Conservation (phyloP, 2,113 vertebrate genomes). For the Hyla sarda region DNA sequence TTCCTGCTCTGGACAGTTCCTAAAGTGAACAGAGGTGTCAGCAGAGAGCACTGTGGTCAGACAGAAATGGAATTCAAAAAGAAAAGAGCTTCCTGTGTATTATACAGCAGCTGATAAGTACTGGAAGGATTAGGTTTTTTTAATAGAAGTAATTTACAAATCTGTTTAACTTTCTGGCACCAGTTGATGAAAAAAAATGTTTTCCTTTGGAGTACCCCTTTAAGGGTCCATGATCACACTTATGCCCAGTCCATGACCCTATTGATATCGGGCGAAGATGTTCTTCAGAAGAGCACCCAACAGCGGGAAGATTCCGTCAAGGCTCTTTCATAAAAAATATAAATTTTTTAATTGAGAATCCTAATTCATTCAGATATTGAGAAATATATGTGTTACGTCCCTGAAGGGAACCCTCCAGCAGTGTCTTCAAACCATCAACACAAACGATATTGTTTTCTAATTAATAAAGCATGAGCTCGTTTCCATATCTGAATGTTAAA, state of each 20-base stretch:
- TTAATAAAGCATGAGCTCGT: constrained; percentile 1
- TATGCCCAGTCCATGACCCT: not conserved
- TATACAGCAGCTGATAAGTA: too few species aligned
- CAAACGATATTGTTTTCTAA: constrained; percentile 6
- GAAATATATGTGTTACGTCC: not conserved
- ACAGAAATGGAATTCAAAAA: too few species aligned
- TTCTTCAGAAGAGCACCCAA: too few species aligned
- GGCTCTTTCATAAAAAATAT: not conserved
- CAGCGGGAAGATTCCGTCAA: not conserved
- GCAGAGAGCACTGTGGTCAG: too few species aligned
- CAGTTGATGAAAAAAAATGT: too few species aligned
- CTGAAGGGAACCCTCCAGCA: not conserved
- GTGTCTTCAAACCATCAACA: not conserved
- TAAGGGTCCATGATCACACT: not conserved
- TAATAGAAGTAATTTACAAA: too few species aligned
- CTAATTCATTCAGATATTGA: not conserved
- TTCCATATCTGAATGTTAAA: not conserved
- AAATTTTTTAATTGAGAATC: not conserved
- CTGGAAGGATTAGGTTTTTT: too few species aligned
- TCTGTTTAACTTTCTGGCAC: too few species aligned
- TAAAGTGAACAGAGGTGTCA: too few species aligned
- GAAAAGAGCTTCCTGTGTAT: too few species aligned
- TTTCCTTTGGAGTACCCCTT: too few species aligned
- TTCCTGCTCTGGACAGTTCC: too few species aligned
- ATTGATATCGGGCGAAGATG: not conserved